Conservation (phyloP, 2,797 vertebrate species). For the Pseudopleuronectes americanus region DNA sequence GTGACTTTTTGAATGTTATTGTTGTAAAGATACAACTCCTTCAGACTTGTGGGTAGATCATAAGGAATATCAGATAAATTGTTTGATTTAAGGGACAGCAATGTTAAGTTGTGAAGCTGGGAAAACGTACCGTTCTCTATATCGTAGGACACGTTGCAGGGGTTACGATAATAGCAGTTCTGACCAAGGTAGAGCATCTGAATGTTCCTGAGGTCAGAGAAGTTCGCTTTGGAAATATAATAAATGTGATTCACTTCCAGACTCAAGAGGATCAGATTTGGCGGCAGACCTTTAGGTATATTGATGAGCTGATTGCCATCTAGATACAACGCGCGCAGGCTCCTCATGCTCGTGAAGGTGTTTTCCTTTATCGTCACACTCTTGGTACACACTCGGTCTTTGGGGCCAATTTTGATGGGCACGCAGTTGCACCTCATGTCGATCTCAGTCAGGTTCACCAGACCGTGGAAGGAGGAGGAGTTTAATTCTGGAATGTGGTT, state of each 20-base stretch:
- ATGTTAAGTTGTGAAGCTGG: conserved; percentile 83
- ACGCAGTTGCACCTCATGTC: conserved; percentile 97
- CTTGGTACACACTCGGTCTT: conserved; percentile 84
- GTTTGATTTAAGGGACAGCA: conserved; percentile 93
- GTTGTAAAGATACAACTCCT: conserved; percentile 92
- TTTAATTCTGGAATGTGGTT: conserved; percentile 89
- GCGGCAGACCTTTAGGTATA: conserved; percentile 89
- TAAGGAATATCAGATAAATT: conserved; percentile 89
- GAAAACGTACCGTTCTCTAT: conserved; percentile 87
- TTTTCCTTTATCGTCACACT: conserved; percentile 78
- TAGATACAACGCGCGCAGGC: conserved; percentile 89
- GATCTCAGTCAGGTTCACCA: conserved; percentile 89
- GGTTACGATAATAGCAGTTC: conserved; percentile 96
- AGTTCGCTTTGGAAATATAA: conserved; percentile 82
- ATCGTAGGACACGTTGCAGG: conserved; percentile 89
- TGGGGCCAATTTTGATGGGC: conserved; percentile 89
- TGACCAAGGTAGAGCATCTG: conserved; percentile 91
- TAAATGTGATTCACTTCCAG: conserved; percentile 93
- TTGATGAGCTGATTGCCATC: conserved; percentile 91
- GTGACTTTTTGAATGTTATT: conserved; percentile 86
- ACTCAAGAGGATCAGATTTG: conserved; percentile 87
- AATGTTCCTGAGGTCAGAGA: conserved; percentile 86
- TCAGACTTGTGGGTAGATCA: conserved; percentile 86
- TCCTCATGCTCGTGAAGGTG: conserved; percentile 84
- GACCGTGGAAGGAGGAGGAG: conserved; percentile 82